Base-by-base conservation (phyloP, 2,113 vertebrate species). In the Sterrhoptilus dennistouni region DNA sequence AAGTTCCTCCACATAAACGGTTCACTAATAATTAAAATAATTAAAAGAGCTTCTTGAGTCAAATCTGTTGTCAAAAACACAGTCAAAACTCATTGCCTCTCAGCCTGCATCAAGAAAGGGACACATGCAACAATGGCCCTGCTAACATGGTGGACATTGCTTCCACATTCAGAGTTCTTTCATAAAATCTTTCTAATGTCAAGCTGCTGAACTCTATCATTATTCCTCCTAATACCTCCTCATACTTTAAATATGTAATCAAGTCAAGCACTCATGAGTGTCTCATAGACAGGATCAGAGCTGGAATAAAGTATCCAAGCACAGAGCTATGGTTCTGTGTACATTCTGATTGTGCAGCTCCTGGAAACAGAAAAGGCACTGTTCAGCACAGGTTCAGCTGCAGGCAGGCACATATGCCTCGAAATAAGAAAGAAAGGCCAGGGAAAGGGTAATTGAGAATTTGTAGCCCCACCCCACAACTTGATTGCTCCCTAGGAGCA, bases 131-230 rank as follows among this genome's bases (percentile, higher is more conserved):
- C 20, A 38, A 29, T 1, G 8, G 16, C 40, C 42, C 64, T 74
- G 54, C 8, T 83, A 57, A 61, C 10, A 70, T 3, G 14, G 3
- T 81, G 44, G 61, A 64, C 0, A 0, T 4, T 83, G 24, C 27
- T 69, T 76, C 40, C 44, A 22, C 15, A 31, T 35, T 31, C 45
- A 27, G 22, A 70, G 11, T n/a, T 53, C 19, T 40, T 80, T 65
- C 29, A 42, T 21, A 61, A 93, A 61, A 50, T 57, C 22, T n/a
- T 65, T 63, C 44, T 31, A 49, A 53, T 8, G 12, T 63, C 54
- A 83, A 87, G 23, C 69, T 92, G 60, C 25, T 70, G 28, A 24
- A 45, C 18, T 61, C 8, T 7, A 63, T 33, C 0, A 1, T 63
- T 8, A 42, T 14, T 86, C 47, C 23, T 77, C 33, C 45, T 19